A percentile compares a stretch with the other conserved stretches of the same genome.
These are phyloP conservation scores for Drosophila aldrichi DNA, from an alignment of 2,888 invertebrate genomes.

Conservation along the genomic window DNA sequence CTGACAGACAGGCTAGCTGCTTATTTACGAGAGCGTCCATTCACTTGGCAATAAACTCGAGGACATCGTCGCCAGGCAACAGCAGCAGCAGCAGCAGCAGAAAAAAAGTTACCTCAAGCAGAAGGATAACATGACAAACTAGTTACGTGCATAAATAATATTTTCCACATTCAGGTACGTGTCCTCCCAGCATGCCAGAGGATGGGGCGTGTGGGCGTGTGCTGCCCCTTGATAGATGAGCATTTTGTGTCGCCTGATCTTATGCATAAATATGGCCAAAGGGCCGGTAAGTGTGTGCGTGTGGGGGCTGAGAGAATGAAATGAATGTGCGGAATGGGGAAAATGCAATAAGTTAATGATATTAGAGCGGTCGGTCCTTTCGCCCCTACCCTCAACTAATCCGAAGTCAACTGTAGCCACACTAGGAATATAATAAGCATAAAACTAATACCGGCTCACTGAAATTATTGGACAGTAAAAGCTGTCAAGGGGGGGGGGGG, in stretches of 20 bases:
- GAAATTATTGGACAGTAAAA: slow-evolving; percentile 69
- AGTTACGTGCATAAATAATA: slow-evolving; percentile 80
- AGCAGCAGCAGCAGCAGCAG: slow-evolving; percentile 6
- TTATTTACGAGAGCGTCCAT: slow-evolving; percentile 44
- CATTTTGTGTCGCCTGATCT: slow-evolving; percentile 60
- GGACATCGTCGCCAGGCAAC: slow-evolving; percentile 37
- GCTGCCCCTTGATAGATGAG: slow-evolving; percentile 70
- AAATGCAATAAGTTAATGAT: slow-evolving; percentile 80
- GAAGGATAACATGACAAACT: slow-evolving; percentile 77
- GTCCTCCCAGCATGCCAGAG: slow-evolving; percentile 28
- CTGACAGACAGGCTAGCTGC: slow-evolving; percentile 8
- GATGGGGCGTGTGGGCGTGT: no score
- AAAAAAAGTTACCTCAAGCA: slow-evolving; percentile 49
- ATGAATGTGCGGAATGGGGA: slow-evolving; percentile 44
- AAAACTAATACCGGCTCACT: slow-evolving; percentile 58
- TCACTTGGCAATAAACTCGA: slow-evolving; percentile 48
- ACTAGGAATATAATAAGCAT: slow-evolving; percentile 56
- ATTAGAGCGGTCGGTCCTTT: slow-evolving; percentile 32
- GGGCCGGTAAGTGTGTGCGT: not conserved
- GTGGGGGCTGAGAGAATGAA: slow-evolving; percentile 17
- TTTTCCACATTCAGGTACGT: slow-evolving; percentile 49
- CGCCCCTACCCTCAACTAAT: slow-evolving; percentile 19
- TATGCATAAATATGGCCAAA: slow-evolving; percentile 73
- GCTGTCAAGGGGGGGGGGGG: slow-evolving; percentile 40
- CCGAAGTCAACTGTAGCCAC: slow-evolving; percentile 23